These are phyloP conservation scores for Daktulosphaira vitifoliae DNA, from an alignment of 1,140 invertebrate genomes.

Conservation along the genomic window DNA sequence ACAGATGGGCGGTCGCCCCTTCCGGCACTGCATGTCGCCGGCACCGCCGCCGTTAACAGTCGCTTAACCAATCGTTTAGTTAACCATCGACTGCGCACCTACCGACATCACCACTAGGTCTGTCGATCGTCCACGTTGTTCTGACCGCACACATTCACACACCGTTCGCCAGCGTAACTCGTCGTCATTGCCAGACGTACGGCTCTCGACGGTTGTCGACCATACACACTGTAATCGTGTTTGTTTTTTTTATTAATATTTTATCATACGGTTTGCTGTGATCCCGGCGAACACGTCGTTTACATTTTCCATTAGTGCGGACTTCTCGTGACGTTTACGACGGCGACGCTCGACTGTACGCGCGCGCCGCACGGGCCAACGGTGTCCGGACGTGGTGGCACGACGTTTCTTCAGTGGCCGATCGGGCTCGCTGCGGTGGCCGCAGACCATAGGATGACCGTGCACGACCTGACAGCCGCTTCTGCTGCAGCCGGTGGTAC, in stretches of 20 bases:
- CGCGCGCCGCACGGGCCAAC: background rate
- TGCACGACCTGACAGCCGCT: slow-evolving; percentile 37
- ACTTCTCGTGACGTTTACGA: no score
- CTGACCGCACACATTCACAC: background rate
- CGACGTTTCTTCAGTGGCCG: background rate
- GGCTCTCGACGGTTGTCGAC: no score
- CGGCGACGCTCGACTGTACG: no score
- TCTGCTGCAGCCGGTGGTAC: slow-evolving; percentile 36
- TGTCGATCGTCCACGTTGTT: background rate
- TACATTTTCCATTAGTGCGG: no score
- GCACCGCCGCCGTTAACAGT: slow-evolving; percentile 28
- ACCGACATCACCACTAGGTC: no score
- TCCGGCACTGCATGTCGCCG: background rate
- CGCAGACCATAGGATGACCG: slow-evolving; percentile 36
- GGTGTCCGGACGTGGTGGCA: slow-evolving; percentile 11
- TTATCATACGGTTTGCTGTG: no score
- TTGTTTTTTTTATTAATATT: no score
- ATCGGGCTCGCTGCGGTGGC: background rate
- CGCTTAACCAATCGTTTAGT: slow-evolving; percentile 33
- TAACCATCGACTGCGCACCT: slow-evolving; percentile 23
- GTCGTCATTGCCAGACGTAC: no score
- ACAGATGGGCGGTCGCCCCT: slow-evolving; percentile 11
- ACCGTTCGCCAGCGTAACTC: background rate
- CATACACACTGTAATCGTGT: no score
- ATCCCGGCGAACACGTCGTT: no score